Evolutionary conservation across 2,888 invertebrate species (phyloP), one percentile per base, ranked within the genome.

Genomic region (Brassicogethes aeneus): DNA sequence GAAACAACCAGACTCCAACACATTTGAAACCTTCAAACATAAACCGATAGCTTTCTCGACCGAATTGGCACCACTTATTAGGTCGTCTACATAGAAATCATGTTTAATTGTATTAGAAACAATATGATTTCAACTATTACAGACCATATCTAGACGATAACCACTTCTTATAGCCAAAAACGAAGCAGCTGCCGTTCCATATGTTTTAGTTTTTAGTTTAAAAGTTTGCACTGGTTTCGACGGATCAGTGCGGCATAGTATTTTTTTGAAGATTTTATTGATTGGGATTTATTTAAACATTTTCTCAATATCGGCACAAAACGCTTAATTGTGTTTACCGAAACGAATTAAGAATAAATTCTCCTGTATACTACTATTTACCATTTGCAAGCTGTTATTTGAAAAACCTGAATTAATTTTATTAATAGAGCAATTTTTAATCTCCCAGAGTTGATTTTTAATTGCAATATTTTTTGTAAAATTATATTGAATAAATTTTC

Each of bases 201-300:
- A 49, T 23, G 49, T 50, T 1, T 52, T 39, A 1, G 52, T 51
- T 31, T 51, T 48, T 17, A 54, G 42, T 31, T 42, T 17, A 36
- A 43, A 54, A 14, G 15, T 39, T 15, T 35, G 10, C 15, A 54
- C 30, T n/a, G 31, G 14, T 7, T 46, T 43, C 14, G 17, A 23
- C 3, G 39, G 38, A 39, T 36, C 30, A 8, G 15, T 3, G 23
- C 42, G 34, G 37, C 44, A 50, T 13, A 45, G 14, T 14, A 45
- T 43, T 2, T 35, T 23, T 39, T 44, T 45, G 16, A 17, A 41
- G n/a, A 2, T 15, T 10, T 17, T 17, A 12, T 42, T 42, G 14
- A 45, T 39, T 2, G 40, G 16, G 2, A 50, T 39, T 35, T 45
- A 44, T 10, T 48, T 34, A 39, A 43, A 54, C 52, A 51, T 54